Evolutionary conservation across 2,888 invertebrate species (phyloP).

Genomic region (Criorhina ranunculi): DNA sequence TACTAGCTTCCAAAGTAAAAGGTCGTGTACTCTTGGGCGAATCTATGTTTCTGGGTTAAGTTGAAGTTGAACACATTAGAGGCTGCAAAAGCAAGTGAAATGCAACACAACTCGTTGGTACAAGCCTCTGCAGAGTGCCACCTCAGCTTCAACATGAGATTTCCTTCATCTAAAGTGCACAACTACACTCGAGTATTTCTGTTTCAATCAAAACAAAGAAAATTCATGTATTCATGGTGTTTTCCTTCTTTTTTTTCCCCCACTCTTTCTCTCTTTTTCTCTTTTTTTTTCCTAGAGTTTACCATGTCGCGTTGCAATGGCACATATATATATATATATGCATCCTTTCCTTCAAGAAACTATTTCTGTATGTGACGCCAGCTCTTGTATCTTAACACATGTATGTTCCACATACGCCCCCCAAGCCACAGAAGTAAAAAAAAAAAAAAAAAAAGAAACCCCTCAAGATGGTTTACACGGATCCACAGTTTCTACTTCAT

Average conservation of each 20-base stretch:
- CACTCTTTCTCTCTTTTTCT: conserved; percentile 19
- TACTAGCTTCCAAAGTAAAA: conserved; percentile 33
- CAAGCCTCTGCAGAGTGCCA: conserved; percentile 38
- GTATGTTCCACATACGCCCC: conserved; percentile 47
- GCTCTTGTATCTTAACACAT: conserved; percentile 56
- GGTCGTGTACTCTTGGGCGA: conserved; percentile 44
- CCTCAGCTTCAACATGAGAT: conserved; percentile 58
- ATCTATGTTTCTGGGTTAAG: conserved; percentile 73
- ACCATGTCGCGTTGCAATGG: conserved; percentile 40
- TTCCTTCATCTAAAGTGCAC: conserved; percentile 61
- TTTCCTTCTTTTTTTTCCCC: conserved; percentile 9
- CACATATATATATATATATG: too few species aligned
- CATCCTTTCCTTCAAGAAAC: conserved; percentile 38
- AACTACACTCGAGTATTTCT: conserved; percentile 42
- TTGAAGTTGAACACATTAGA: conserved; percentile 68
- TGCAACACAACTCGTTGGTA: conserved; percentile 32
- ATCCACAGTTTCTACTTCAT: conserved; percentile 75
- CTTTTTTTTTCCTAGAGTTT: conserved; percentile 35
- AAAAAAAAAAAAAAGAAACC: conserved; percentile 16
- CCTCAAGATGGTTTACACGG: conserved; percentile 68
- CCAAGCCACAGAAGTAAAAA: neutral
- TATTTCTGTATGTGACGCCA: conserved; percentile 59
- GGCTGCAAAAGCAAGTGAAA: neutral
- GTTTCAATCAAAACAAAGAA: conserved; percentile 63
- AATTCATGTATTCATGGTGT: conserved; percentile 45